Base-by-base conservation (phyloP, 2,113 vertebrate species). In the Perca fluviatilis region DNA sequence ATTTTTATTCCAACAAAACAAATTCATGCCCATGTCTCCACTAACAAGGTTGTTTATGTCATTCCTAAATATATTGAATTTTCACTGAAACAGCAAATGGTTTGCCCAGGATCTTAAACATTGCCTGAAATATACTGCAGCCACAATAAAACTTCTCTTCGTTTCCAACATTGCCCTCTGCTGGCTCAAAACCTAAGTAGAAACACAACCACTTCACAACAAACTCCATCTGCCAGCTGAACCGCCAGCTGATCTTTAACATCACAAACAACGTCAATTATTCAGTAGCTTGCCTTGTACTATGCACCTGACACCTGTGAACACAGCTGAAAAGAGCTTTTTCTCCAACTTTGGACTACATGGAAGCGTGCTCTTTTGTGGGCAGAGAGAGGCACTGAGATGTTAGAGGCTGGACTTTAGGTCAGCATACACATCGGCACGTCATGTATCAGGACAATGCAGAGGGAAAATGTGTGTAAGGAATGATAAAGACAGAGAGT, bases 151-250 rank as follows among this genome's bases (percentile, higher is more conserved):
- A 54, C 25, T 40, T 30, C 3, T 61, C 5, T 72, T 57, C 40
- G 64, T 66, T 30, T 74, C 46, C 78, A 88, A 88, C 73, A 77
- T 2, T 46, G 80, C 91, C 88, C 86, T 79, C 87, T 89, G 77
- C 72, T 89, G 91, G 88, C 18, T 50, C 9, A 67, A 66, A 43
- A 49, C 5, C n/a, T 43, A 15, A 77, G 13, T 1, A 50, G 8
- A 51, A 18, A 68, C 27, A 30, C 27, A 54, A 57, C 7, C 27
- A 30, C 43, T 43, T 33, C 5, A 25, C 60, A 74, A 8, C 19
- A 30, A 30, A 63, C 15, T 47, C 0, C 11, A 58, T 16, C 30
- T 68, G 56, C 51, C 57, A 56, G 23, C 30, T 54, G 7, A 43
- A 30, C 27, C 0, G 2, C 19, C n/a, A 18, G 15, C 40, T 15